Conservation (phyloP, 2,888 invertebrate genomes). For the Nowickia ferox region DNA sequence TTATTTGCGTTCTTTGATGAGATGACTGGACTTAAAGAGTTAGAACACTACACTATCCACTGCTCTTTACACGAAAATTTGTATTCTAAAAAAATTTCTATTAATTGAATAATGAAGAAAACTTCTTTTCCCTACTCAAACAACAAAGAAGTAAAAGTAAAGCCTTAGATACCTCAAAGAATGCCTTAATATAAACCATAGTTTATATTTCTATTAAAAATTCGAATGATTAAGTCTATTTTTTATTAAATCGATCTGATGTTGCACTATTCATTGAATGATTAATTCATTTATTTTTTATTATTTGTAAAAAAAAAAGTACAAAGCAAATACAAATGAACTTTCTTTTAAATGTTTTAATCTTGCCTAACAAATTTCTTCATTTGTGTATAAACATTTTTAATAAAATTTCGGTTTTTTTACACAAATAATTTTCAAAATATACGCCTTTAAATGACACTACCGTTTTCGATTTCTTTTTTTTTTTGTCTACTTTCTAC, state of each 20-base stretch:
- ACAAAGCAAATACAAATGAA: not conserved
- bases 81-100: no score
- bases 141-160: no score
- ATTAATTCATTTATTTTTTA: not conserved
- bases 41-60: no score
- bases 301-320: not conserved
- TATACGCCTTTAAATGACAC: constrained; percentile 62
- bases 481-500: constrained; percentile 11
- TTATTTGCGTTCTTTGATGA: no score
- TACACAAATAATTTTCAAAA: constrained; percentile 28
- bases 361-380: constrained; percentile 54
- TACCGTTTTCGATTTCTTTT: constrained; percentile 40
- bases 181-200: no score
- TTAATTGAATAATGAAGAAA: not conserved
- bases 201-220: not conserved
- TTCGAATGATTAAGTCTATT: not conserved
- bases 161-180: no score
- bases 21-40: no score
- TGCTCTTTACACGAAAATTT: no score
- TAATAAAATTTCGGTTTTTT: constrained; percentile 42
- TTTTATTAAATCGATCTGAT: not conserved
- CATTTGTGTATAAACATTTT: constrained; percentile 50
- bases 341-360: constrained; percentile 29
- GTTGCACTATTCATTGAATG: not conserved
- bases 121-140: no score